Conservation (phyloP, 2,113 vertebrate genomes). For the Takifugu bimaculatus region DNA sequence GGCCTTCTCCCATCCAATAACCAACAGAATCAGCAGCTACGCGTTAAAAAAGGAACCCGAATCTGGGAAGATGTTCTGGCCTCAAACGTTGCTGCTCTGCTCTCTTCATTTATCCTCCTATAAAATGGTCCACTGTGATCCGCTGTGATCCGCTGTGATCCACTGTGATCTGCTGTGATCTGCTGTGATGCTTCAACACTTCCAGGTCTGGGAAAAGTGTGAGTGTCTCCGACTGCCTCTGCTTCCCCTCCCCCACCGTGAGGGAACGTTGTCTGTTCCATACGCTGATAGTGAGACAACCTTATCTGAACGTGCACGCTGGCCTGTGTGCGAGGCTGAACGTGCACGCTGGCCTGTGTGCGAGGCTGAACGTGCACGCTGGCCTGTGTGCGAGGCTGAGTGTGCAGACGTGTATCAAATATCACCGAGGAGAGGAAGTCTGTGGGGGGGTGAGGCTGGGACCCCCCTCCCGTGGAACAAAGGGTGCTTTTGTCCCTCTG, state of each 20-base stretch:
- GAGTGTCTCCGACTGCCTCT: neutral
- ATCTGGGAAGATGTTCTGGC: no score
- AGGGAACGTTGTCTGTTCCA: neutral
- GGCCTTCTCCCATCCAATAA: no score
- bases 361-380: neutral
- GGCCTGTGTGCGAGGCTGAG: neutral
- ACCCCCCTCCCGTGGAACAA: slow-evolving; percentile 43
- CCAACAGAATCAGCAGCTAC: no score
- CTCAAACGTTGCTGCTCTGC: no score
- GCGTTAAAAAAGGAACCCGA: no score
- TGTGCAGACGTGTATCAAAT: slow-evolving; percentile 32
- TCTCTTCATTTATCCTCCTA: no score
- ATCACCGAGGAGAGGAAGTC: slow-evolving; percentile 32
- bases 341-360: neutral
- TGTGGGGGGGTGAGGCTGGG: neutral
- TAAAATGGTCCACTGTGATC: no score
- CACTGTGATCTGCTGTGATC: no score
- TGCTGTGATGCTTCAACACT: no score
- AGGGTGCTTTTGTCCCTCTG: slow-evolving; percentile 20
- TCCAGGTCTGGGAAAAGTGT: no score
- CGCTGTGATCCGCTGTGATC: no score
- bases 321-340: neutral
- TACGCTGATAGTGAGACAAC: neutral
- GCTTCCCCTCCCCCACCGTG: neutral
- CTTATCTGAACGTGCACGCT: neutral